Conservation (phyloP, 2,797 vertebrate genomes). For the Sitta carolinensis region DNA sequence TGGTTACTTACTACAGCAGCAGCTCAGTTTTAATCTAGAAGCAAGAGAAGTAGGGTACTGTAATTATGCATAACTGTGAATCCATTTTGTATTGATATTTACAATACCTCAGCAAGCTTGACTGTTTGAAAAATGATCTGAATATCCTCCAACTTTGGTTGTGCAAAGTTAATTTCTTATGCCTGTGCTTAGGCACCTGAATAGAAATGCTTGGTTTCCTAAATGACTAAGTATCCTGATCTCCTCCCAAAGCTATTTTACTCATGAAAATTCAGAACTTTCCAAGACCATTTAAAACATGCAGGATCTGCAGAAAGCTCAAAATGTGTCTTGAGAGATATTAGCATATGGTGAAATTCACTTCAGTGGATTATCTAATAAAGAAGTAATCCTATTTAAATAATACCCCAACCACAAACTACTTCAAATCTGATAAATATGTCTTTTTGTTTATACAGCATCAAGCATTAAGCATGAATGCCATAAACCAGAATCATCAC, state of each 20-base stretch:
- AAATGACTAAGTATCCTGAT: background rate
- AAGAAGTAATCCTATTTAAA: slow-evolving; percentile 52
- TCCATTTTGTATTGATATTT: slow-evolving; percentile 6
- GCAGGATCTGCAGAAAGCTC: background rate
- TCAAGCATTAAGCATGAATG: background rate
- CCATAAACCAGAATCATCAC: slow-evolving; percentile 5
- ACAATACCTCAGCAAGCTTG: background rate
- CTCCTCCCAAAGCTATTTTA: slow-evolving; percentile 2
- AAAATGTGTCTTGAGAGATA: background rate
- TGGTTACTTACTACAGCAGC: slow-evolving; percentile 28
- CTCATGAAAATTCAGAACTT: background rate
- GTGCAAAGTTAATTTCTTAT: slow-evolving; percentile 3
- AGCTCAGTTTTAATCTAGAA: slow-evolving; percentile 47
- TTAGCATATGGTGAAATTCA: slow-evolving; percentile 35
- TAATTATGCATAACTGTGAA: slow-evolving; percentile 22
- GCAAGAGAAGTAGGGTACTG: background rate
- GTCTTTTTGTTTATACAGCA: slow-evolving; percentile 29
- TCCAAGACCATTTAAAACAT: slow-evolving; percentile 4
- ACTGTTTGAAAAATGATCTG: slow-evolving; percentile 25
- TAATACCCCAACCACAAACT: slow-evolving; percentile 26
- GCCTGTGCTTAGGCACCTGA: background rate
- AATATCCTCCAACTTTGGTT: slow-evolving; percentile 1
- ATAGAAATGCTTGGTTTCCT: background rate
- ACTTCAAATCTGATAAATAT: slow-evolving; percentile 44
- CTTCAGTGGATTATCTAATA: slow-evolving; percentile 43